These are phyloP conservation scores for Bombus balteatus DNA, from an alignment of 1,140 invertebrate genomes.

Conservation along the genomic window DNA sequence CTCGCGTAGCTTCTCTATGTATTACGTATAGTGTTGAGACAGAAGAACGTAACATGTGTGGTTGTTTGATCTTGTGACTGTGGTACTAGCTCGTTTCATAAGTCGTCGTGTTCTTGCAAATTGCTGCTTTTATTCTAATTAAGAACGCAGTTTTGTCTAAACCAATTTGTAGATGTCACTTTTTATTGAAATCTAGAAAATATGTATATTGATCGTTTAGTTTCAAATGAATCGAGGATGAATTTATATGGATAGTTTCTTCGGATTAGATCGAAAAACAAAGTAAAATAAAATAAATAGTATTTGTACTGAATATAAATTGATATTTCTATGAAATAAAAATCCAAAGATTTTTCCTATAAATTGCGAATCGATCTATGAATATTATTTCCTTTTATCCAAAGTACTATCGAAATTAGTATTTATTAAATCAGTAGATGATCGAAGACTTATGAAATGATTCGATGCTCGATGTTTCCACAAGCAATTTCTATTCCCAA, in stretches of 20 bases:
- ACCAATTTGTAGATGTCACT: background rate
- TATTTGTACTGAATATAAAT: too few relatives aligned
- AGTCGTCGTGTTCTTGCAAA: background rate
- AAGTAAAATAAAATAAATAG: background rate
- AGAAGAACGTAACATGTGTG: background rate
- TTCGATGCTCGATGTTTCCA: background rate
- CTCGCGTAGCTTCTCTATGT: slow-evolving; percentile 28
- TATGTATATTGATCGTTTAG: background rate
- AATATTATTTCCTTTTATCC: too few relatives aligned
- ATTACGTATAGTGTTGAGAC: background rate
- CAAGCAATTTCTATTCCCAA: background rate
- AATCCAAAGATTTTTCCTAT: too few relatives aligned
- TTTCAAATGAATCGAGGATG: too few relatives aligned
- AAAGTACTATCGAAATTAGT: too few relatives aligned
- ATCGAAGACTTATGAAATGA: slow-evolving; percentile 3
- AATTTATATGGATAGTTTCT: background rate
- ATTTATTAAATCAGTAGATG: background rate
- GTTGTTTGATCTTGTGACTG: background rate
- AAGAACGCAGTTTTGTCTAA: too few relatives aligned
- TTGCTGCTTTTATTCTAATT: background rate
- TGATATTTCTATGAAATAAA: too few relatives aligned
- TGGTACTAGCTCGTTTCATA: background rate
- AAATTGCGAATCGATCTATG: too few relatives aligned
- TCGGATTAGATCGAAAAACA: background rate
- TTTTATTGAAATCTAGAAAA: background rate